A percentile compares a stretch with the other conserved stretches of the same genome.
These are phyloP conservation scores for Aphidius colemani DNA, from an alignment of 2,888 invertebrate species.

Conservation along the genomic window DNA sequence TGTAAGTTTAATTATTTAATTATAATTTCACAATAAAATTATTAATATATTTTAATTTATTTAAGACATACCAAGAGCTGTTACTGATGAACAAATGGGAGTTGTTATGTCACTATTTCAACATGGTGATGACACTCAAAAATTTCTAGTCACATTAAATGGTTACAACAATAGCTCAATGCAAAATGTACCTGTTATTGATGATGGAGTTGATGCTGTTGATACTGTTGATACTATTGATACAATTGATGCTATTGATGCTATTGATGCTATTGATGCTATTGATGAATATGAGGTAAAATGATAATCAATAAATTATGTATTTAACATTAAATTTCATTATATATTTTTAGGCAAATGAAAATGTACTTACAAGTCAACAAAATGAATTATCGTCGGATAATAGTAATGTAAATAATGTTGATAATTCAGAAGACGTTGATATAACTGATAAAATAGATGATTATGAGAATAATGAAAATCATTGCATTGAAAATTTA, in stretches of 20 bases:
- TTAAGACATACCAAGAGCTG: constrained; percentile 44
- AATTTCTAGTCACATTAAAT: constrained; percentile 56
- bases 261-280: constrained; percentile 32
- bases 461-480: constrained; percentile 44
- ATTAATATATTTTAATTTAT: constrained; percentile 19
- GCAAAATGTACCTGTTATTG: constrained; percentile 46
- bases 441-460: constrained; percentile 42
- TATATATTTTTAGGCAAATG: constrained; percentile 44
- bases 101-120: constrained; percentile 57
- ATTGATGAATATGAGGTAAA: constrained; percentile 9
- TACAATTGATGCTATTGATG: constrained; percentile 45
- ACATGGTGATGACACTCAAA: constrained; percentile 54
- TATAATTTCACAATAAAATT: constrained; percentile 1
- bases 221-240: constrained; percentile 42
- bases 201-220: constrained; percentile 50
- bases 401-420: constrained; percentile 24
- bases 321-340: neutral
- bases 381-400: constrained; percentile 38
- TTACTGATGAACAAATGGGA: constrained; percentile 53
- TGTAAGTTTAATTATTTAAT: constrained; percentile 44
- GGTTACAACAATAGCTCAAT: constrained; percentile 53
- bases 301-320: neutral
- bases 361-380: constrained; percentile 43
- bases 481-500: constrained; percentile 47
- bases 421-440: constrained; percentile 42